phyloP scores from a whole-genome alignment of 2,888 invertebrate genomes.

The Amphimallon solstitiale region DNA sequence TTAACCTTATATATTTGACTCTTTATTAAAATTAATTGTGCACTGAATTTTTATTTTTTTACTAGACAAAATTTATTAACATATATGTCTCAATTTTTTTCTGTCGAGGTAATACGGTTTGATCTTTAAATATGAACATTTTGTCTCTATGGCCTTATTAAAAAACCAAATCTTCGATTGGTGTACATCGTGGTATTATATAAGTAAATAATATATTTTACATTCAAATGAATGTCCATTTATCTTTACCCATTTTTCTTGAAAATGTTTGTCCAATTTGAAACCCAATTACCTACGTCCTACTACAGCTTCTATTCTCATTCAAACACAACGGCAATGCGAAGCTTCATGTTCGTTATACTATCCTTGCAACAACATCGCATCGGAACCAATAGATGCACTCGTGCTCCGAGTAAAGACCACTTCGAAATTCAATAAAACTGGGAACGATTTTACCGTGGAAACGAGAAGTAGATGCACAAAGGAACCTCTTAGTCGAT shows the following conservation, averaged over 20 bases:
- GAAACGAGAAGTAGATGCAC: not conserved
- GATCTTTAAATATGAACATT: too few relatives aligned
- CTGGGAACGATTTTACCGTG: not conserved
- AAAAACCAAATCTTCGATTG: too few relatives aligned
- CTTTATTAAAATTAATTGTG: too few relatives aligned
- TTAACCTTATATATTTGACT: too few relatives aligned
- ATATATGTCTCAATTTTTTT: too few relatives aligned
- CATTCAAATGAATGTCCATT: not conserved
- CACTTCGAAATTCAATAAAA: slow-evolving; percentile 26
- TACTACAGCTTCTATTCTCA: not conserved
- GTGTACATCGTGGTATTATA: too few relatives aligned
- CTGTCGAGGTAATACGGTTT: too few relatives aligned
- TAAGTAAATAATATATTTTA: too few relatives aligned
- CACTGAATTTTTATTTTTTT: too few relatives aligned
- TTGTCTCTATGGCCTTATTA: too few relatives aligned
- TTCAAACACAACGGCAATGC: not conserved
- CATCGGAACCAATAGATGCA: slow-evolving; percentile 12
- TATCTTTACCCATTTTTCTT: not conserved
- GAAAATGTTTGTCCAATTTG: slow-evolving; percentile 10
- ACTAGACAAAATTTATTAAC: too few relatives aligned
- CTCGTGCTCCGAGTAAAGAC: slow-evolving; percentile 21
- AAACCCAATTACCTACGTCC: slow-evolving; percentile 12
- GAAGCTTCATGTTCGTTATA: slow-evolving; percentile 10
- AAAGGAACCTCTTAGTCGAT: slow-evolving; percentile 2
- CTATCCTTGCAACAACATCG: slow-evolving; percentile 6